These are phyloP conservation scores for Scrobipalpa atriplicella DNA, from an alignment of 2,888 invertebrate genomes.

Conservation along the genomic window DNA sequence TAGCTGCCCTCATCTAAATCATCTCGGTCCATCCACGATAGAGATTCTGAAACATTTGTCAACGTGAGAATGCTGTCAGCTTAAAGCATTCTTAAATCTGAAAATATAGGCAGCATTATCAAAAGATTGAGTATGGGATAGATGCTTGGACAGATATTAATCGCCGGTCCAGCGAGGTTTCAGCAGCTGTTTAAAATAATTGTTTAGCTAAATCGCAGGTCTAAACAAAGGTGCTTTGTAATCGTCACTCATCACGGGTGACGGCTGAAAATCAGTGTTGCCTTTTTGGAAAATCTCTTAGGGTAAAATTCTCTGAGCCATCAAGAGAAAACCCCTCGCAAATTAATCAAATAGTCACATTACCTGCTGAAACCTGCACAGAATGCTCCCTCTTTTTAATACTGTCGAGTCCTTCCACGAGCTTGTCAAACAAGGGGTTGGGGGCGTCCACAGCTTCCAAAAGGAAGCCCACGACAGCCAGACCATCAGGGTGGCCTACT, in stretches of 20 bases:
- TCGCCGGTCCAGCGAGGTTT: not conserved
- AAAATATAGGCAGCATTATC: not conserved
- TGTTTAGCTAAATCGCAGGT: no score
- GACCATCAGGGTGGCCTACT: constrained; percentile 85
- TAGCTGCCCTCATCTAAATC: constrained; percentile 87
- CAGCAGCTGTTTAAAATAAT: not conserved
- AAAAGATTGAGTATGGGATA: not conserved
- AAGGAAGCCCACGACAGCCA: constrained; percentile 88
- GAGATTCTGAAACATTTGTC: constrained; percentile 75
- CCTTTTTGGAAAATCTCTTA: no score
- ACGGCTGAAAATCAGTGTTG: no score
- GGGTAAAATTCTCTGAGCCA: no score
- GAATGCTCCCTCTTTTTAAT: constrained; percentile 67
- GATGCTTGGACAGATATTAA: constrained; percentile 2
- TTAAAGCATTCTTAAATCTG: not conserved
- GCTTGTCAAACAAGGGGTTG: constrained; percentile 82
- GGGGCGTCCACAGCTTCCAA: constrained; percentile 83
- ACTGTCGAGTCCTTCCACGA: constrained; percentile 78
- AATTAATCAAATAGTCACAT: no score
- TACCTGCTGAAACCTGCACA: constrained; percentile 63
- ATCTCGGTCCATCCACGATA: constrained; percentile 86
- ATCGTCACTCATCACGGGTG: no score
- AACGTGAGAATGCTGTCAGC: not conserved
- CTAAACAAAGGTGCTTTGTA: not conserved
- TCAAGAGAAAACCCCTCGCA: no score